Conservation (phyloP, 1,140 invertebrate genomes). For the Drosophila pseudoananassae region DNA sequence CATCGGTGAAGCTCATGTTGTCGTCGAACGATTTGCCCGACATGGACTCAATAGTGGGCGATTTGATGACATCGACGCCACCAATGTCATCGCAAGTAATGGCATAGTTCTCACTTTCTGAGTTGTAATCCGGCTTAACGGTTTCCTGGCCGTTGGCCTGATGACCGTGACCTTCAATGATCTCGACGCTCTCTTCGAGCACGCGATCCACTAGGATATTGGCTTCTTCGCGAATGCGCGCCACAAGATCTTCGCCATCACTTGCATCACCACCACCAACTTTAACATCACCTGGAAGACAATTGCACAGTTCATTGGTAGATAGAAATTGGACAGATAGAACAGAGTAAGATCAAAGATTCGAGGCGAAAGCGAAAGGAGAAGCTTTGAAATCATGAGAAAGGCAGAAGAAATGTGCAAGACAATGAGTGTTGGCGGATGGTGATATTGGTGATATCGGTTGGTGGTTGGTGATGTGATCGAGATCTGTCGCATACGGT, state of each 20-base stretch:
- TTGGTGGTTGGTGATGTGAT: conserved; percentile 62
- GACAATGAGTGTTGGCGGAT: conserved; percentile 48
- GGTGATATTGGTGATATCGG: conserved; percentile 61
- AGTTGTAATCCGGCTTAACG: conserved; percentile 76
- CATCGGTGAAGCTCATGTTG: conserved; percentile 82
- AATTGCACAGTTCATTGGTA: conserved; percentile 76
- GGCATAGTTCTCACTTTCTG: conserved; percentile 84
- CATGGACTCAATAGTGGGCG: conserved; percentile 84
- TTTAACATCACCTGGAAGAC: conserved; percentile 76
- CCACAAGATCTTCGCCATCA: conserved; percentile 57
- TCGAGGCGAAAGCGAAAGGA: not conserved
- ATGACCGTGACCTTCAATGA: conserved; percentile 73
- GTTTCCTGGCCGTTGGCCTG: conserved; percentile 64
- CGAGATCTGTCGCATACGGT: conserved; percentile 30
- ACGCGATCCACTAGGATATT: conserved; percentile 81
- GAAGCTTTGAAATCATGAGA: conserved; percentile 30
- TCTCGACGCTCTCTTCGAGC: conserved; percentile 80
- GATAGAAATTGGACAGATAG: conserved; percentile 67
- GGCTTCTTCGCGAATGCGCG: conserved; percentile 77
- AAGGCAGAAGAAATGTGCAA: conserved; percentile 61
- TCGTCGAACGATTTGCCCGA: conserved; percentile 84
- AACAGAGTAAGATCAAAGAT: conserved; percentile 16
- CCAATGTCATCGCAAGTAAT: conserved; percentile 83
- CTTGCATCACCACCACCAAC: conserved; percentile 62
- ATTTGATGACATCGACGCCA: conserved; percentile 83